Base-by-base conservation (phyloP, 2,113 vertebrate species). In the Paramormyrops kingsleyae region DNA sequence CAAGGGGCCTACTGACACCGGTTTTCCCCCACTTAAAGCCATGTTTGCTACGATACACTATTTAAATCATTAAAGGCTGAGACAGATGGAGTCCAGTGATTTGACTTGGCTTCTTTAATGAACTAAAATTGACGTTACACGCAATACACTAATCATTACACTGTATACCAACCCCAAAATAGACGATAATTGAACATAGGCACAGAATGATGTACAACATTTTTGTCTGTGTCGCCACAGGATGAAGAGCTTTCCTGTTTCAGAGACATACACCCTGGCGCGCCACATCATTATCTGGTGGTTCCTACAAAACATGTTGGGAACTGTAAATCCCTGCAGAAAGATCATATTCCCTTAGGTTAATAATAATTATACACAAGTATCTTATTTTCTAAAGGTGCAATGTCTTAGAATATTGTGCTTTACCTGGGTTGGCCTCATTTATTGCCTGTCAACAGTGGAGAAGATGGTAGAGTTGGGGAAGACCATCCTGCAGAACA, bases 201-300 rank as follows among this genome's bases (percentile, higher is more conserved):
- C 62, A 42, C 74, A 0, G 31, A 15, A 80, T 80, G 15, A 47
- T 42, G 9, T 47, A 46, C 21, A 31, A 56, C 24, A 31, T 13
- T 47, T 66, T 62, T 42, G 4, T 90, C 19, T 87, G 8, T 46
- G 19, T 88, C 13, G 46, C n/a, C 39, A 70, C 91, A 98, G 97
- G 96, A 98, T 92, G 97, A 98, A 92, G 97, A 98, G 24, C 92
- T 98, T 2, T 96, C 96, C 10, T 99, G 98, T 94, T 99, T 99
- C 88, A 96, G 93, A 94, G 99, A 99, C 90, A 98, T 98, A 91
- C 96, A 94, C 86, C 98, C 99, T 35, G 97, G 96, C 88, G 97
- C 97, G 7, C 96, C 96, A 6, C 97, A 99, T 92, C 99, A 99
- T 94, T 99, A 98, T 59, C 96, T 99, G 27, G 97, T 99, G 47